Evolutionary conservation across 2,797 vertebrate genomes (phyloP), one percentile per base, ranked within the genome.

Genomic region (Enteromius anoplus): DNA sequence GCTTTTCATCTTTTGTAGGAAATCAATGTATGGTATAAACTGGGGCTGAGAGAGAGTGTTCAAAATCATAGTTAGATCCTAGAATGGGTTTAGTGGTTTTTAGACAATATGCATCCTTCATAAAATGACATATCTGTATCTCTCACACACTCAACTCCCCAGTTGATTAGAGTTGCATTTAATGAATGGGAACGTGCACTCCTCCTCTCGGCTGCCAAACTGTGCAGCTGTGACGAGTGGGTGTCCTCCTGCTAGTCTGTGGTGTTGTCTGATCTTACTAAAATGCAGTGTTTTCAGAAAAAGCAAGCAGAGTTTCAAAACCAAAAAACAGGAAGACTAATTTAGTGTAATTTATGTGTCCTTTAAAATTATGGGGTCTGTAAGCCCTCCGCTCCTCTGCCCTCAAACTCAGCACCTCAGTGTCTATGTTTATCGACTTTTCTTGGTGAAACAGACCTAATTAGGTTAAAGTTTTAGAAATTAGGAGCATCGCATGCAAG

Each of bases 131-230:
- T 0, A 77, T 6, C 15, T 4, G 8, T 29, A 45, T 77, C 15
- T 62, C 34, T 58, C 15, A 0, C 23, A 29, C 15, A 60, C n/a
- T 76, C 60, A n/a, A 62, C 23, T 60, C n/a, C 26, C n/a, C 34
- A 45, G 37, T 19, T 77, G 75, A 77, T 62, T 77, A 77, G n/a
- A 42, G 32, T 26, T 10, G 14, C 34, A 60, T 23, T 62, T 76
- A 62, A 62, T 76, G 9, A 62, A 26, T 45, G 55, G 49, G 6
- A 58, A 23, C 34, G 32, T 58, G 51, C 51, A n/a, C 34, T 55
- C 19, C 19, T 37, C 32, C 71, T 15, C 32, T 75, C 19, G 37
- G 32, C 47, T 73, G 71, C 47, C 71, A 53, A 73, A 73, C 29
- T 73, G 70, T 32, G 4, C 47, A 73, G 71, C 11, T 55, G 49